These are phyloP conservation scores for Seriola quinqueradiata DNA, from an alignment of 2,113 vertebrate genomes.

Conservation along the genomic window DNA sequence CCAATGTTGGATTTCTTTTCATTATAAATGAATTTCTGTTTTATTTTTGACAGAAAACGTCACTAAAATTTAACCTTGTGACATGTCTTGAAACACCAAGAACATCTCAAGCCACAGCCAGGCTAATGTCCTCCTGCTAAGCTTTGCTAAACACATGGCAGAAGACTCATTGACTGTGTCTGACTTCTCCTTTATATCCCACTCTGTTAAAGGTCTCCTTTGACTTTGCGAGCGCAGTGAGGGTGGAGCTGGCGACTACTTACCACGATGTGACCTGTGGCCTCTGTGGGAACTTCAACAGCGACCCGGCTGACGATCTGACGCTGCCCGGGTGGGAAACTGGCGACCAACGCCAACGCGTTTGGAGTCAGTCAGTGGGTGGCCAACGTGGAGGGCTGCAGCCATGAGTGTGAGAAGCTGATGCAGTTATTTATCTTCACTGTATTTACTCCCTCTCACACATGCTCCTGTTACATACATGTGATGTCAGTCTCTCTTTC, in stretches of 20 bases:
- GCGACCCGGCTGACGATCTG: constrained; percentile 38
- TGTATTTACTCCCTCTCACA: not conserved
- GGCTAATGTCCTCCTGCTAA: no score
- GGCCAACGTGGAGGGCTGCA: constrained; percentile 24
- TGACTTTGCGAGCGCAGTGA: constrained; percentile 36
- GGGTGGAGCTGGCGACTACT: constrained; percentile 24
- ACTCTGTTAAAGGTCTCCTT: constrained; percentile 21
- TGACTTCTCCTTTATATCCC: not conserved
- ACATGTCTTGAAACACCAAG: no score
- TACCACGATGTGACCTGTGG: not conserved
- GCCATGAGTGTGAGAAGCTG: constrained; percentile 28
- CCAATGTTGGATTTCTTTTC: no score
- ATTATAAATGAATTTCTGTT: no score
- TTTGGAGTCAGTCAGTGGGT: constrained; percentile 47
- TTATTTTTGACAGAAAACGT: no score
- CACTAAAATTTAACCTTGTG: no score
- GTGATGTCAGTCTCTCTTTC: not conserved
- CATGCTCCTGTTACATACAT: not conserved
- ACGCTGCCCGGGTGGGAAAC: constrained; percentile 21
- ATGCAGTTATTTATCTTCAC: no score
- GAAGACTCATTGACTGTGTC: not conserved
- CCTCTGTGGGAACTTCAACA: constrained; percentile 46
- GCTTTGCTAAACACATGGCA: not conserved
- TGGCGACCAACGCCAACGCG: not conserved
- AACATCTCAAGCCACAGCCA: no score